Conservation (phyloP, 1,140 invertebrate genomes). For the Macrosteles quadrilineatus region DNA sequence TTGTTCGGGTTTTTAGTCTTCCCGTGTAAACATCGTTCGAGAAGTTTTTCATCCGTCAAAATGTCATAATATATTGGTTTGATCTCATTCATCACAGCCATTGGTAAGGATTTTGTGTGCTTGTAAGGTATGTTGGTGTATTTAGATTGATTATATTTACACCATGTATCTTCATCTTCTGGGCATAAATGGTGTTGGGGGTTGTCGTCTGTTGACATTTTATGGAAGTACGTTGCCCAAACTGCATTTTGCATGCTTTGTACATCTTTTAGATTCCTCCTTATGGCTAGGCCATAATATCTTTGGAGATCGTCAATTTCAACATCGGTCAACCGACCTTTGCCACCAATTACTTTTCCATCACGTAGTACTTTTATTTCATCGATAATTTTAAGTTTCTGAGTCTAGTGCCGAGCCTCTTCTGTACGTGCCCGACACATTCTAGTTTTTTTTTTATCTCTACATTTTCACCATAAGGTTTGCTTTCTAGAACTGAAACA, state of each 20-base stretch:
- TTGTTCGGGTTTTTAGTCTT: slow-evolving; percentile 41
- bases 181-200: neutral
- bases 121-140: slow-evolving; percentile 19
- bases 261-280: slow-evolving; percentile 34
- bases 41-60: slow-evolving; percentile 28
- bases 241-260: slow-evolving; percentile 38
- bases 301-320: slow-evolving; percentile 38
- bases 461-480: slow-evolving; percentile 39
- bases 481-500: slow-evolving; percentile 19
- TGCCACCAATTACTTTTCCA: slow-evolving; percentile 27
- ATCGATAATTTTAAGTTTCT: slow-evolving; percentile 26
- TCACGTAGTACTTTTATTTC: slow-evolving; percentile 26
- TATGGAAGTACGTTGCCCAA: slow-evolving; percentile 35
- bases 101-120: neutral
- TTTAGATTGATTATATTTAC: neutral
- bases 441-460: slow-evolving; percentile 39
- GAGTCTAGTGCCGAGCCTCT: slow-evolving; percentile 42
- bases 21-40: slow-evolving; percentile 33
- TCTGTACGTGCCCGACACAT: slow-evolving; percentile 40
- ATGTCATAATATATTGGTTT: slow-evolving; percentile 35
- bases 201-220: slow-evolving; percentile 35
- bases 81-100: slow-evolving; percentile 27
- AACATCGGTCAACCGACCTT: slow-evolving; percentile 37
- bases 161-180: neutral
- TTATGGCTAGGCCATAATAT: slow-evolving; percentile 41